These are phyloP conservation scores for Phalanger gymnotis DNA, from an alignment of 2,797 vertebrate species.

Conservation along the genomic window DNA sequence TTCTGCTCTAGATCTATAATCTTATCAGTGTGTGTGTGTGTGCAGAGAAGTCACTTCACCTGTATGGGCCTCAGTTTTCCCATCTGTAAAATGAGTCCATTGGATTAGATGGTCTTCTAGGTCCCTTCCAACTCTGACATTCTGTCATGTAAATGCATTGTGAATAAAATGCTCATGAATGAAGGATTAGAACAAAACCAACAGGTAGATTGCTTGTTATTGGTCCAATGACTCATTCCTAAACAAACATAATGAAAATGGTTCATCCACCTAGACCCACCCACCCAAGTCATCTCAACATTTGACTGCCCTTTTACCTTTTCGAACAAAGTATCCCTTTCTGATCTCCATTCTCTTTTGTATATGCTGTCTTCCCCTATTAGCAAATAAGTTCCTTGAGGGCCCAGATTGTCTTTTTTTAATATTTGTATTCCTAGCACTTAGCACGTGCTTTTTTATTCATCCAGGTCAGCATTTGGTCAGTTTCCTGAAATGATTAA, in stretches of 20 bases:
- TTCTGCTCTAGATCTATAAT: neutral
- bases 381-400: neutral
- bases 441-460: neutral
- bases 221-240: neutral
- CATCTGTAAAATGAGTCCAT: neutral
- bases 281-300: neutral
- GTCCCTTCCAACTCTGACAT: neutral
- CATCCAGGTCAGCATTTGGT: neutral
- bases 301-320: neutral
- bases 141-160: neutral
- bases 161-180: neutral
- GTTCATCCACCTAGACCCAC: neutral
- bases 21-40: neutral
- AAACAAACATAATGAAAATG: constrained; percentile 8
- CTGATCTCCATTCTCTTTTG: neutral
- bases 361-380: neutral
- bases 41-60: neutral
- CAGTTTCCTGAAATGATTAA: neutral
- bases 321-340: neutral
- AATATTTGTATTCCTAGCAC: neutral
- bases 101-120: neutral
- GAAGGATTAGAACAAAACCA: neutral
- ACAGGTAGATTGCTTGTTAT: neutral
- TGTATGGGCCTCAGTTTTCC: neutral
- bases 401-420: neutral